Conservation (phyloP, 2,113 vertebrate species). For the Zeus faber region DNA sequence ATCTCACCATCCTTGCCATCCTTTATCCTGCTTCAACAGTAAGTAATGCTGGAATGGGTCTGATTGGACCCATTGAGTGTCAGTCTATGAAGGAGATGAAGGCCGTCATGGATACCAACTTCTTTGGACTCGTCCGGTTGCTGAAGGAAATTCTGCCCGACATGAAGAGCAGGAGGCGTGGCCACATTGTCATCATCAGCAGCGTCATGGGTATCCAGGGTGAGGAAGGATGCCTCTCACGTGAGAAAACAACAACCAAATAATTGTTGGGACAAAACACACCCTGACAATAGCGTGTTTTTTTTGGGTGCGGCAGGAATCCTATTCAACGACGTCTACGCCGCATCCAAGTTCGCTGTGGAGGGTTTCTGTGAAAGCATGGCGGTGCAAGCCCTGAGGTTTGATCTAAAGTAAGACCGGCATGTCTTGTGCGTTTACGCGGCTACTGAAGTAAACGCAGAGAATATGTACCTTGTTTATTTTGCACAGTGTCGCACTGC, state of each 20-base stretch:
- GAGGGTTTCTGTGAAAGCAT: slow-evolving; percentile 89
- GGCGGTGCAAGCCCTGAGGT: slow-evolving; percentile 83
- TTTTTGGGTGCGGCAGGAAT: slow-evolving; percentile 71
- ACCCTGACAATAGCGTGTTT: neutral
- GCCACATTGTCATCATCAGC: slow-evolving; percentile 85
- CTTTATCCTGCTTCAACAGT: slow-evolving; percentile 70
- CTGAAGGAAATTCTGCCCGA: slow-evolving; percentile 83
- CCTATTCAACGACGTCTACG: slow-evolving; percentile 87
- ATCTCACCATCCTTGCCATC: neutral
- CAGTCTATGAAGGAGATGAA: slow-evolving; percentile 84
- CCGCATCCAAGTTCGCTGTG: slow-evolving; percentile 86
- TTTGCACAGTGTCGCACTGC: no score
- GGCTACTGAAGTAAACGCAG: neutral
- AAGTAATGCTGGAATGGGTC: slow-evolving; percentile 85
- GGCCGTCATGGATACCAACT: slow-evolving; percentile 86
- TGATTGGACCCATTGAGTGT: slow-evolving; percentile 86
- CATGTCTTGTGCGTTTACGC: no score
- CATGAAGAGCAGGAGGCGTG: slow-evolving; percentile 84
- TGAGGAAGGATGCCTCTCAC: slow-evolving; percentile 19
- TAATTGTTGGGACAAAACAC: no score
- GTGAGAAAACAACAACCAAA: neutral
- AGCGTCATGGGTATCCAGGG: slow-evolving; percentile 89
- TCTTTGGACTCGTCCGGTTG: slow-evolving; percentile 83
- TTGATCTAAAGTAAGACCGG: slow-evolving; percentile 86
- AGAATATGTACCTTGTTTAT: neutral